Evolutionary conservation across 2,797 vertebrate genomes (phyloP), one percentile per base, ranked within the genome.

Genomic region (Protonibea diacanthus): DNA sequence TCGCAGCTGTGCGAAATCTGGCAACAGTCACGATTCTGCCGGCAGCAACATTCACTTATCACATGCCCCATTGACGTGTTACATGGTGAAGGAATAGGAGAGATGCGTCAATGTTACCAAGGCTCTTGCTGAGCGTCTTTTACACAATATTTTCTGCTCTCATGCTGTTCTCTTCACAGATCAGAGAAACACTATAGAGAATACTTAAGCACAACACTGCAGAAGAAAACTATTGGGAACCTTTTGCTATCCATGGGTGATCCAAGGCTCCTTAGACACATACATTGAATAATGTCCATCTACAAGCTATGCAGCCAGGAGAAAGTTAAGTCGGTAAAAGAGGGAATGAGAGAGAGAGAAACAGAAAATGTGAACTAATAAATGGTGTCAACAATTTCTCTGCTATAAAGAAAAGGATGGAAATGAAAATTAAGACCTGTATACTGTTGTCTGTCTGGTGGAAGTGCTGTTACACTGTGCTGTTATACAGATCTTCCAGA

Each of bases 1-100:
- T 77, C 66, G 77, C 21, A 47, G 49, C 52, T 13, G 10, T 8
- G 48, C 9, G 59, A 76, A 80, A 82, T 76, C 73, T 65, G 56
- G 56, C 49, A 53, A 25, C 12, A 68, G 64, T 57, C 38, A 21
- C 15, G 8, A 71, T 53, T 29, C 38, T 10, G 47, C 76, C 55
- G 15, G 51, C 47, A 57, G 76, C 55, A 56, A 69, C 68, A 49
- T 66, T 74, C 38, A 56, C 63, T 70, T 55, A 51, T 78, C 49
- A 76, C 63, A 27, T 33, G 25, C 1, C 47, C 25, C 5, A n/a
- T 14, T 69, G 81, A 78, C 67, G 68, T 25, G 17, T 27, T 42
- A 44, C 58, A 63, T 12, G 20, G 21, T 40, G 18, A 74, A 42
- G 52, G 21, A 64, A 42, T 13, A 51, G 60, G 42, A 59, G 21